phyloP scores from a whole-genome alignment of 2,113 vertebrate genomes.

The Rutilus rutilus region DNA sequence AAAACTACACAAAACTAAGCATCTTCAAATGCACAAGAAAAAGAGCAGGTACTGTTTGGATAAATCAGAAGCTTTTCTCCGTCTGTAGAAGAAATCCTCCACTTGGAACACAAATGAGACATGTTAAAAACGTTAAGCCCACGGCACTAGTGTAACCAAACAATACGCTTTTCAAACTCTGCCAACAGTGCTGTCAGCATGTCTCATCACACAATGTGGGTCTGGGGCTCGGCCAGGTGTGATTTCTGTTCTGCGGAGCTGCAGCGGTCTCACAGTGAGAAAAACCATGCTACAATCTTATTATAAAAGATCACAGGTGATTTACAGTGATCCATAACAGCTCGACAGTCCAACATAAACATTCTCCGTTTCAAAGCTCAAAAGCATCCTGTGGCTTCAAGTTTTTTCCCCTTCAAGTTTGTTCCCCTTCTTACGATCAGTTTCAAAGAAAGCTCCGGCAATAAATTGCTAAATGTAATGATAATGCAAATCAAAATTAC shows the following conservation, averaged over 20 bases:
- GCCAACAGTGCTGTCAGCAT: constrained; percentile 32
- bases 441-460: not conserved
- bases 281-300: constrained; percentile 14
- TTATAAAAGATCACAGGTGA: constrained; percentile 39
- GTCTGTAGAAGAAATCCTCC: constrained; percentile 13
- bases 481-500: not conserved
- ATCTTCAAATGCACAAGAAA: not conserved
- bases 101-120: not conserved
- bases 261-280: not conserved
- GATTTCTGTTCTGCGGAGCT: constrained; percentile 15
- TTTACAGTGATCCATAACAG: constrained; percentile 6
- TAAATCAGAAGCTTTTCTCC: not conserved
- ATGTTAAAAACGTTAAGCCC: constrained; percentile 11
- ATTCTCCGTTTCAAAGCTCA: not conserved
- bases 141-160: constrained; percentile 28
- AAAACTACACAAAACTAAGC: not conserved
- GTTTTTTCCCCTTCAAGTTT: not conserved
- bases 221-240: constrained; percentile 32
- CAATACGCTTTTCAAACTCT: constrained; percentile 8
- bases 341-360: constrained; percentile 16
- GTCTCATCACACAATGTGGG: constrained; percentile 31
- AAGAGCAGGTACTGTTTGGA: not conserved
- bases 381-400: not conserved
- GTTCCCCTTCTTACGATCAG: not conserved
- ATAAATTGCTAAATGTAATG: not conserved